Conservation (phyloP, 53 echinoderm and acorn worm genomes). For the Echinarachnius parma region DNA sequence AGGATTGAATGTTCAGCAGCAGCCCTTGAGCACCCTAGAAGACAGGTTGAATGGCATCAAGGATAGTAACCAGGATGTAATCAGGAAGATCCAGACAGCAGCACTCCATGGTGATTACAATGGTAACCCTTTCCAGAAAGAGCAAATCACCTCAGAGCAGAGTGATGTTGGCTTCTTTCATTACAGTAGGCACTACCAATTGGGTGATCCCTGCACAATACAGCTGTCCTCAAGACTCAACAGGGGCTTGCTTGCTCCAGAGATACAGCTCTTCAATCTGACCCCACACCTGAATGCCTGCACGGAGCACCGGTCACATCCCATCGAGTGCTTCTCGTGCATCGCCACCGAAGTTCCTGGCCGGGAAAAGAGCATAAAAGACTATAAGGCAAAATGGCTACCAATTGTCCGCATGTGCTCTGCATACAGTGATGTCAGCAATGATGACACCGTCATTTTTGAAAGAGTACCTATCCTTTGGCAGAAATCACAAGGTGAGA, state of each 20-base stretch:
- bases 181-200: constrained; percentile 38
- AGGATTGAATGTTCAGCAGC: too few relatives aligned
- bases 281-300: constrained; percentile 66
- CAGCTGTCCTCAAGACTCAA: constrained; percentile 53
- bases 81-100: constrained; percentile 36
- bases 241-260: constrained; percentile 60
- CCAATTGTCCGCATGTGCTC: constrained; percentile 65
- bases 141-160: not conserved
- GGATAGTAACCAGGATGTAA: too few relatives aligned
- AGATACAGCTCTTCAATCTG: constrained; percentile 68
- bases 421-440: constrained; percentile 65
- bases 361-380: constrained; percentile 27
- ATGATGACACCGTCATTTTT: constrained; percentile 66
- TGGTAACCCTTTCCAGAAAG: too few relatives aligned
- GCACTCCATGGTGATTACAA: not conserved
- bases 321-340: constrained; percentile 64
- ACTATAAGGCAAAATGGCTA: constrained; percentile 61
- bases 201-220: constrained; percentile 67
- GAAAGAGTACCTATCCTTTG: constrained; percentile 60
- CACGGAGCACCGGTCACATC: constrained; percentile 66
- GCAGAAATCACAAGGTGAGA: constrained; percentile 11
- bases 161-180: constrained; percentile 4
- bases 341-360: constrained; percentile 41
- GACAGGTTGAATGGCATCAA: too few relatives aligned
- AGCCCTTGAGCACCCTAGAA: too few relatives aligned